Base-by-base conservation (phyloP, 2,113 vertebrate genomes). In the Periophthalmodon schlosseri region DNA sequence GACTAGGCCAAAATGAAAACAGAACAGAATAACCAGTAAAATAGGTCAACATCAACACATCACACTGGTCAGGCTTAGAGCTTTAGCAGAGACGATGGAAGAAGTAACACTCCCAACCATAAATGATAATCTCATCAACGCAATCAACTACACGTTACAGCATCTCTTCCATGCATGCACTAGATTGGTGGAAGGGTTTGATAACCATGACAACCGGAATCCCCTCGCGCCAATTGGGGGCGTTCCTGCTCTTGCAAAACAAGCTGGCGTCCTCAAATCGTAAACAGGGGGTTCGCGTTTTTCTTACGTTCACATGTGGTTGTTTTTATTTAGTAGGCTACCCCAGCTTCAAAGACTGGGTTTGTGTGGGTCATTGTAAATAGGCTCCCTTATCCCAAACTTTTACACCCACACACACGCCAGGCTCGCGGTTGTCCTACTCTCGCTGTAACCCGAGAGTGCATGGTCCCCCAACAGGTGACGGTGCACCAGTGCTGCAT, bases 201-300 rank as follows among this genome's bases (percentile, higher is more conserved):
- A 77, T 92, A 71, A 73, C 89, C 85, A 89, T 90, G 78, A 85
- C 81, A 90, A 92, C 89, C 88, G 84, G 82, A 83, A 80, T 83
- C 72, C 85, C 82, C 82, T 80, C 75, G 57, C 74, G 74, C 70
- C 46, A 47, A 68, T 44, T 65, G 81, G 83, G 85, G 88, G 87
- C 87, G 89, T 90, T 79, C 18, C 84, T 56, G 44, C 50, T 50
- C 10, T 56, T 3, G 72, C 24, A 72, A 75, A 75, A 36, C 12
- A 36, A 9, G 33, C 28, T 12, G 8, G 33, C 1, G 63, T 63
- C 24, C 18, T 3, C 12, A 44, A 49, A 47, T 68, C 58, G 50
- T 34, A 2, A 49, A 69, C 9, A 11, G 0, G 16, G 33, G 24
- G 5, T 23, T 12, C 4, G 0, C 5, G 24, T 5, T 2, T 6